Conservation (phyloP, 1,140 invertebrate genomes). For the Leptinotarsa texana region DNA sequence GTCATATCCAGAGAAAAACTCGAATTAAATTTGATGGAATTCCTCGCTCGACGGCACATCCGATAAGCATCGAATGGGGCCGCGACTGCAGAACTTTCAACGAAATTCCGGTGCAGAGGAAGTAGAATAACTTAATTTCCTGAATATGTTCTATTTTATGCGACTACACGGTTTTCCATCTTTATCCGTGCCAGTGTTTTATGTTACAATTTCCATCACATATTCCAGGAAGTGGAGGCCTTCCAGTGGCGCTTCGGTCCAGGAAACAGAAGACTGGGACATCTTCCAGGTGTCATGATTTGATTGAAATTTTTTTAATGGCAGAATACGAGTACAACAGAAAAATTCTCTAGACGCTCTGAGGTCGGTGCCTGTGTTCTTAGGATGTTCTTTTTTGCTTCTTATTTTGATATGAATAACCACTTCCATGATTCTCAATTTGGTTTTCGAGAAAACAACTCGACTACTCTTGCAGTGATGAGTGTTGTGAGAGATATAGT, state of each 20-base stretch:
- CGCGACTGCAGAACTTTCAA: neutral
- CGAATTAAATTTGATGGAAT: neutral
- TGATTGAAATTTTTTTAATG: no score
- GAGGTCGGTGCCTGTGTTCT: no score
- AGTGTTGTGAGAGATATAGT: no score
- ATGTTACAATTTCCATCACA: conserved; percentile 17
- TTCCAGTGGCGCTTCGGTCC: neutral
- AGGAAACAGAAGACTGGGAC: no score
- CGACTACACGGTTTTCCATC: neutral
- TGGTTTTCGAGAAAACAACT: no score
- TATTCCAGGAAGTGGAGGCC: neutral
- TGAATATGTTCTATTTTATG: conserved; percentile 22
- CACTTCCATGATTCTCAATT: no score
- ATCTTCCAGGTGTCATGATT: no score
- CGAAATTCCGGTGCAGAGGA: conserved; percentile 11
- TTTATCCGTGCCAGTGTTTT: conserved; percentile 2
- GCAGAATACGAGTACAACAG: no score
- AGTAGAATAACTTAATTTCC: conserved; percentile 20
- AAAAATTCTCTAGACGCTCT: no score
- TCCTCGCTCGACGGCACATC: neutral
- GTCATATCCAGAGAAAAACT: neutral
- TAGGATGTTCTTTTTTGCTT: no score
- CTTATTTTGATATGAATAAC: no score
- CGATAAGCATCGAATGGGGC: neutral
- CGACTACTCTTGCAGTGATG: no score